Evolutionary conservation across 2,113 vertebrate genomes (phyloP).

Genomic region (Dendrocopos noguchii): DNA sequence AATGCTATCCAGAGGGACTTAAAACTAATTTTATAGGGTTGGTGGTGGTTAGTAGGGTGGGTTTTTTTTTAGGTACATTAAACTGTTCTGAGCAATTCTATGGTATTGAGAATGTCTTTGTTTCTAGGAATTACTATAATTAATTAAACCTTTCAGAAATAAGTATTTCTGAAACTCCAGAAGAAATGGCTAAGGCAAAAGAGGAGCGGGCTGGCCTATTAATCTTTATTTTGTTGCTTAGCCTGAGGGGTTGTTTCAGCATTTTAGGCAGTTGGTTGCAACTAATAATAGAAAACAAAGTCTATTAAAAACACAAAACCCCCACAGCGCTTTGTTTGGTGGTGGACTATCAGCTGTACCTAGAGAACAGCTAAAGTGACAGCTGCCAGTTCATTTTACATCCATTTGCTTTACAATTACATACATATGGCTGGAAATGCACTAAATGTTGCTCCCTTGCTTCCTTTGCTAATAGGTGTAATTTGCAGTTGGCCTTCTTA

Average conservation of each 20-base stretch:
- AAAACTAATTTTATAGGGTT: background rate
- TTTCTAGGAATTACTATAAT: background rate
- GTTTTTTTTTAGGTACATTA: background rate
- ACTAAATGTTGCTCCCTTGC: background rate
- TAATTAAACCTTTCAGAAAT: background rate
- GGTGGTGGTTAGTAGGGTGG: background rate
- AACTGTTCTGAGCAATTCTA: background rate
- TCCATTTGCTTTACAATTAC: background rate
- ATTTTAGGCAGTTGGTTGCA: background rate
- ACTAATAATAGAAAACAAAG: slow-evolving; percentile 5
- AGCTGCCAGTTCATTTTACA: background rate
- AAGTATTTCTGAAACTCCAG: background rate
- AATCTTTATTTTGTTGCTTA: slow-evolving; percentile 9
- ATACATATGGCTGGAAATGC: background rate
- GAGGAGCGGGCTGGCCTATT: background rate
- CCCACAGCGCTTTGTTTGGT: background rate
- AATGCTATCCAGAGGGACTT: background rate
- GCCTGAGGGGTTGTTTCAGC: background rate
- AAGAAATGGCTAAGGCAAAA: background rate
- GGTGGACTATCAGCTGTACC: background rate
- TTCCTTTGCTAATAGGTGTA: background rate
- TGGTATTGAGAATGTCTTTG: background rate
- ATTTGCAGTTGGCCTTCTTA: background rate
- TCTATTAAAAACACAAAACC: background rate
- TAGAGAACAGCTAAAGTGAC: background rate